Conservation (phyloP, 2,888 invertebrate genomes). For the Meteorus cinctellus region DNA sequence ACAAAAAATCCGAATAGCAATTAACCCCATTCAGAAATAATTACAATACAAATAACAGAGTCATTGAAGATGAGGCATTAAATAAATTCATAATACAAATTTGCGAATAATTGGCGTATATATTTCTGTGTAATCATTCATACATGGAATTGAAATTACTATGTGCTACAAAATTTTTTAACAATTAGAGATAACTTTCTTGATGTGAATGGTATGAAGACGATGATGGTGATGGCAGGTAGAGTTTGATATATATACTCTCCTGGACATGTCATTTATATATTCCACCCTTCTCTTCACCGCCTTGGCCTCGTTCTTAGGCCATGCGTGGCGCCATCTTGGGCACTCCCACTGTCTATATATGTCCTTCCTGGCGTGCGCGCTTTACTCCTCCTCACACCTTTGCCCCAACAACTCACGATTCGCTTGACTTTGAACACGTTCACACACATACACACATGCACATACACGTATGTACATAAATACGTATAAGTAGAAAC, state of each 20-base stretch:
- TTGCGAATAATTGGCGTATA: no score
- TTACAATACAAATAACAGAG: no score
- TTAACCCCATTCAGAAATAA: not conserved
- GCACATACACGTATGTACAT: not conserved
- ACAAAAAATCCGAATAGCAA: not conserved
- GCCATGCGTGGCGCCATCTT: constrained; percentile 69
- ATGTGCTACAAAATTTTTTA: no score
- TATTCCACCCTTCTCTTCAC: constrained; percentile 63
- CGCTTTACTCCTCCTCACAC: constrained; percentile 37
- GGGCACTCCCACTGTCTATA: constrained; percentile 67
- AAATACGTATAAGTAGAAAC: constrained; percentile 35
- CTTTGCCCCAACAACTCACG: constrained; percentile 21
- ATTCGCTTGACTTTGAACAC: constrained; percentile 45
- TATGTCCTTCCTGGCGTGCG: constrained; percentile 36
- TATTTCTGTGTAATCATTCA: no score
- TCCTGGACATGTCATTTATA: constrained; percentile 71
- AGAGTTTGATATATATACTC: constrained; percentile 45
- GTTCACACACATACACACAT: constrained; percentile 27
- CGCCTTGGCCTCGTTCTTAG: constrained; percentile 46
- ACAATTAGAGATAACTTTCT: no score
- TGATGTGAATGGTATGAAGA: not conserved
- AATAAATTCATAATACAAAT: no score
- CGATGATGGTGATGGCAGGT: constrained; percentile 5
- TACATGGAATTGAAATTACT: no score
- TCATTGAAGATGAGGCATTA: no score